Conservation (phyloP, 2,113 vertebrate species). For the Nothocercus julius region DNA sequence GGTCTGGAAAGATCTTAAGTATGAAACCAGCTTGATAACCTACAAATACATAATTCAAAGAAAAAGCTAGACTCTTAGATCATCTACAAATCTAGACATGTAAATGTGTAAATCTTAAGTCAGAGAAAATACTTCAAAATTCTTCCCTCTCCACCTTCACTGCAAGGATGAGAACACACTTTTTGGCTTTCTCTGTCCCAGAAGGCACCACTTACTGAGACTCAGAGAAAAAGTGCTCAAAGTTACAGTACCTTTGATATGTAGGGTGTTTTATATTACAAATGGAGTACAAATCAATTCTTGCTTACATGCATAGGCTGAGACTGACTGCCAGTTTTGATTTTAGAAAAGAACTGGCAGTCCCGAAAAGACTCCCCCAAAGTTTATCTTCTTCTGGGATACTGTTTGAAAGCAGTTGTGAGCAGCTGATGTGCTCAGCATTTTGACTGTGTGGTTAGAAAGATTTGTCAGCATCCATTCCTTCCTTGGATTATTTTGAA, state of each 20-base stretch:
- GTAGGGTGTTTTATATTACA: neutral
- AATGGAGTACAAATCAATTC: neutral
- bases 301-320: neutral
- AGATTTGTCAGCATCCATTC: neutral
- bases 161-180: neutral
- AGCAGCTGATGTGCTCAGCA: neutral
- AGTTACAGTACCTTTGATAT: constrained; percentile 17
- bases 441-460: neutral
- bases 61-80: neutral
- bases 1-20: neutral
- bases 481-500: neutral
- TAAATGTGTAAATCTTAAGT: neutral
- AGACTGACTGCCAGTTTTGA: neutral
- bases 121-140: neutral
- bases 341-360: neutral
- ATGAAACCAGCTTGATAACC: constrained; percentile 2
- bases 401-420: neutral
- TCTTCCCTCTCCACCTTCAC: neutral
- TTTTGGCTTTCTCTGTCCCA: neutral
- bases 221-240: neutral
- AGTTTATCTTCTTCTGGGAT: neutral
- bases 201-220: neutral
- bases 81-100: neutral
- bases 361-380: neutral
- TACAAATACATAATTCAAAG: neutral